Base-by-base conservation (phyloP, 2,113 vertebrate species). In the Zosterops japonicus region DNA sequence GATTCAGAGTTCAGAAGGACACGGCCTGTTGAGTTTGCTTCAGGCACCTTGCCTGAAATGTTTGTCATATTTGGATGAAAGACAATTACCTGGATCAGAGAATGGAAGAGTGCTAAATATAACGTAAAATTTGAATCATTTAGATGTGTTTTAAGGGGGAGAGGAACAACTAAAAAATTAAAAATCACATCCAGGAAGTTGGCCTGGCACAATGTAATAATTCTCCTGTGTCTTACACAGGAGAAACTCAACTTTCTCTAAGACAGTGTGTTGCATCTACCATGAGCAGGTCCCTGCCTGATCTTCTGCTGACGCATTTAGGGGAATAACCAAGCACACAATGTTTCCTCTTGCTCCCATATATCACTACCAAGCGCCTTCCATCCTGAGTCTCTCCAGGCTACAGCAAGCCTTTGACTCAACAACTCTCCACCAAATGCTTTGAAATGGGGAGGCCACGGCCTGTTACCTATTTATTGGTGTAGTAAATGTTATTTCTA, bases 331-430 rank as follows among this genome's bases (percentile, higher is more conserved):
- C 44, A 39, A 49, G 12, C 0, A 5, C 11, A 4, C 9, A 9
- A 15, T 8, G 19, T 47, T 44, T 33, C n/a, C 39, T 44, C 25
- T n/a, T 6, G 2, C 12, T 63, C 15, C 21, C 12, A 1, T 3
- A 2, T 2, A 2, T 41, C 57, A 1, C 19, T 46, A 6, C 25
- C 2, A 1, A 47, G 33, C 41, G 13, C 12, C 23, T 63, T 39
- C 22, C 20, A 9, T 8, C 33, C 21, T 0, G 0, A 61, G 42
- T 5, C 61, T 52, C 4, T 3, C 17, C 41, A 36, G 17, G 22
- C 11, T 64, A 15, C 35, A 75, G 18, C 1, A 1, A 31, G 9
- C 16, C 25, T 75, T 74, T n/a, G 35, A 7, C 44, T 65, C 9
- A 2, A 14, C 56, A 31, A 1, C 23, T n/a, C n/a, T 33, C 16